Conservation (phyloP, 2,113 vertebrate species). For the Corythaixoides concolor region DNA sequence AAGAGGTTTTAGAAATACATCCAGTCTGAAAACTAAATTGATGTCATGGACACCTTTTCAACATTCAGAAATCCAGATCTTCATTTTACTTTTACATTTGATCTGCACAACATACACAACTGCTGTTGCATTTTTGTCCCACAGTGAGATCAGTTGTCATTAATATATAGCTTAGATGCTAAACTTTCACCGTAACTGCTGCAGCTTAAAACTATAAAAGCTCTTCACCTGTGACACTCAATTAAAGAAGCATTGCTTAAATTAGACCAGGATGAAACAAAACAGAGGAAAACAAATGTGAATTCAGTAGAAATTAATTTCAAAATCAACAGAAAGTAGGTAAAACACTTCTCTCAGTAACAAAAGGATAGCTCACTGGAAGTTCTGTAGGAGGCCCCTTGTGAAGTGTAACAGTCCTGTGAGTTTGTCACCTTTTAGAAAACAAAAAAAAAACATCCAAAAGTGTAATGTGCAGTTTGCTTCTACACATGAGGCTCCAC, state of each 20-base stretch:
- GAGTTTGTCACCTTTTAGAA: neutral
- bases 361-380: neutral
- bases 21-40: neutral
- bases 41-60: neutral
- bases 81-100: neutral
- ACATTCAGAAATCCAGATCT: neutral
- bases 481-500: neutral
- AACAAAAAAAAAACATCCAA: too few relatives aligned
- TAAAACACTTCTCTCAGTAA: neutral
- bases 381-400: neutral
- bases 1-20: neutral
- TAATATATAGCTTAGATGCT: neutral
- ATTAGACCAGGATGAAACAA: neutral
- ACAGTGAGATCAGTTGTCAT: neutral
- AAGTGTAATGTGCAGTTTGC: neutral
- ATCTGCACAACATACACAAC: neutral
- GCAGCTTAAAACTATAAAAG: neutral
- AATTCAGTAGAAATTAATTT: neutral
- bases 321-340: rapidly evolving
- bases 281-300: neutral
- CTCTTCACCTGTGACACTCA: neutral
- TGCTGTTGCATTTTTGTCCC: neutral
- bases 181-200: neutral
- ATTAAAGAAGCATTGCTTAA: neutral
- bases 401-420: neutral